Conservation (phyloP, 2,797 vertebrate species). For the Lophius americanus region DNA sequence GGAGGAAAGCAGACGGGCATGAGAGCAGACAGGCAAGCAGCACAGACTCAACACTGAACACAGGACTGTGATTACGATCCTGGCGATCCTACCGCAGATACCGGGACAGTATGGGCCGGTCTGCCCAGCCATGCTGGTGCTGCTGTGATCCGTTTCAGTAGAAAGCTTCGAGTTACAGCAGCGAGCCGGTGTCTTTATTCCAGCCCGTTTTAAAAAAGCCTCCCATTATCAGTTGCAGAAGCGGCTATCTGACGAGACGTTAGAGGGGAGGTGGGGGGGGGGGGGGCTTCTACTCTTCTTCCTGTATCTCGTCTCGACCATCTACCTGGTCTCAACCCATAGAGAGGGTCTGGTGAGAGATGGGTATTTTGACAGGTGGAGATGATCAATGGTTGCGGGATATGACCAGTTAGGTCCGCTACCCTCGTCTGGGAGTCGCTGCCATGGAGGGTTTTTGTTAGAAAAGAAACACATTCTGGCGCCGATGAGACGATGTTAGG, state of each 20-base stretch:
- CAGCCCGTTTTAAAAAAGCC: conserved; percentile 42
- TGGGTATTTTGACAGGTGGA: conserved; percentile 11
- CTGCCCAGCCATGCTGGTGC: conserved; percentile 75
- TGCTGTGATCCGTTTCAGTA: conserved; percentile 57
- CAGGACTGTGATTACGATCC: conserved; percentile 61
- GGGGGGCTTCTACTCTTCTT: conserved; percentile 20
- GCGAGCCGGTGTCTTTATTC: conserved; percentile 46
- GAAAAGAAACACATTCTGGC: conserved; percentile 14
- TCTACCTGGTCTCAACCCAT: conserved; percentile 23
- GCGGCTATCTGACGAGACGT: conserved; percentile 35
- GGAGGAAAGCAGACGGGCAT: conserved; percentile 48
- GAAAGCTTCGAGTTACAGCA: conserved; percentile 53
- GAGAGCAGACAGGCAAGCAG: conserved; percentile 75
- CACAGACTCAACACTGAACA: conserved; percentile 77
- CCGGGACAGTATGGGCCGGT: conserved; percentile 53
- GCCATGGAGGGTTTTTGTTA: conserved; percentile 3
- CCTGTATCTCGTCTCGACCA: conserved; percentile 39
- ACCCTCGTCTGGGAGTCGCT: conserved; percentile 14
- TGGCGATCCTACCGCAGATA: conserved; percentile 72
- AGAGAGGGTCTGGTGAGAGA: conserved; percentile 27
- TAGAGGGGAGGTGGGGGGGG: too few species aligned
- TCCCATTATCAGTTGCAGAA: conserved; percentile 36
- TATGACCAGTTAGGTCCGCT: conserved; percentile 22
- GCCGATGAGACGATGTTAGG: conserved; percentile 53
- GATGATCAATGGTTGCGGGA: conserved; percentile 8